These are phyloP conservation scores for Campodea augens DNA, from an alignment of 1,140 invertebrate genomes.

Conservation along the genomic window DNA sequence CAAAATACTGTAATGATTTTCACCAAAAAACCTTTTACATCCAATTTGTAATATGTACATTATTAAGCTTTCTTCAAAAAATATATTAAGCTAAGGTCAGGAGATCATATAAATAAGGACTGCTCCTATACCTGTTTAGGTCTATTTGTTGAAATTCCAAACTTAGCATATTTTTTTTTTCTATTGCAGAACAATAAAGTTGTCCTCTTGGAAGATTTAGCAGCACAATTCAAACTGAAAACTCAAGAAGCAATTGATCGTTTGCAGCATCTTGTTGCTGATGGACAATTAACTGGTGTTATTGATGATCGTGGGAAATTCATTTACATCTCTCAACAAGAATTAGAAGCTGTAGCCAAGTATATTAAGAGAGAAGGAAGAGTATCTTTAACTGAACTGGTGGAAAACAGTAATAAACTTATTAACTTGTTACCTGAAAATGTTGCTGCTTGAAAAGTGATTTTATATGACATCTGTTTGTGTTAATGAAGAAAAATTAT, in stretches of 20 bases:
- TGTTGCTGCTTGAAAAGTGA: background rate
- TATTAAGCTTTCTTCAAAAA: no score
- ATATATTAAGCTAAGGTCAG: no score
- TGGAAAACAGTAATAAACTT: constrained; percentile 80
- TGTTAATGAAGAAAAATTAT: no score
- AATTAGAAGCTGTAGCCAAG: constrained; percentile 80
- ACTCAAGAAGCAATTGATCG: constrained; percentile 70
- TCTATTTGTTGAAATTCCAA: background rate
- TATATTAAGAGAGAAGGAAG: constrained; percentile 90
- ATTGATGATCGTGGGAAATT: constrained; percentile 99
- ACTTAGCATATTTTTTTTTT: constrained; percentile 8
- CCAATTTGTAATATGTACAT: no score
- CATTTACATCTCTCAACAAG: constrained; percentile 85
- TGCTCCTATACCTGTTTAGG: no score
- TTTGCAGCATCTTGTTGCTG: constrained; percentile 62
- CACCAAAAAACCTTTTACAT: no score
- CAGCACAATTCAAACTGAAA: constrained; percentile 78
- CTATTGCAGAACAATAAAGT: constrained; percentile 57
- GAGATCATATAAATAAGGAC: no score
- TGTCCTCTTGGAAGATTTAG: constrained; percentile 85
- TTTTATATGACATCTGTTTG: no score
- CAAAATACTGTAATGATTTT: no score
- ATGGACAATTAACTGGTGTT: constrained; percentile 71
- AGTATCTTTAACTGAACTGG: constrained; percentile 81
- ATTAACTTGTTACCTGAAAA: constrained; percentile 49